A percentile compares a stretch with the other conserved stretches of the same genome.
phyloP scores from a whole-genome alignment of 2,113 vertebrate genomes.

The Cyprinodon tularosa region DNA sequence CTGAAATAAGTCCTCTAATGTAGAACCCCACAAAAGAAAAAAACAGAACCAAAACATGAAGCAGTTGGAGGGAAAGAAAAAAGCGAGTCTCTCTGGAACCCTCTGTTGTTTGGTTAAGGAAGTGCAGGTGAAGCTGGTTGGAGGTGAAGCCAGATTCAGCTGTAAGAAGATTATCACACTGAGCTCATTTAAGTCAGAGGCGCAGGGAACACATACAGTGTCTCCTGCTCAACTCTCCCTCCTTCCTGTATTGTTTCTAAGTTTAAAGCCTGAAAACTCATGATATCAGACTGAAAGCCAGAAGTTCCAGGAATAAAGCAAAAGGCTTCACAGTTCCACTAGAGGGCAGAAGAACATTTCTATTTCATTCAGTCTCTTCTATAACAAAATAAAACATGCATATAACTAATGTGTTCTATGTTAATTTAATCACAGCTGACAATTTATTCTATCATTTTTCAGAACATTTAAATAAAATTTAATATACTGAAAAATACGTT shows the following conservation, averaged over 20 bases:
- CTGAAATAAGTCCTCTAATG: background rate
- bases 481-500: no score
- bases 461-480: no score
- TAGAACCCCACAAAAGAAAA: background rate
- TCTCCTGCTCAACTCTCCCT: conserved; percentile 4
- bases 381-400: background rate
- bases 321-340: background rate
- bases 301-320: background rate
- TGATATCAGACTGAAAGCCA: background rate
- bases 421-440: no score
- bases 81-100: background rate
- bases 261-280: conserved; percentile 1
- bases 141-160: conserved; percentile 35
- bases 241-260: background rate
- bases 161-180: conserved; percentile 51
- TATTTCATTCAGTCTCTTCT: background rate
- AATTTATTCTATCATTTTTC: no score
- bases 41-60: background rate
- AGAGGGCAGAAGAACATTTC: background rate
- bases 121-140: conserved; percentile 26
- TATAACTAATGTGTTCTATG: background rate
- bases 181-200: conserved; percentile 42
- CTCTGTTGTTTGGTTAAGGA: conserved; percentile 9
- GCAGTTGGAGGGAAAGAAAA: background rate
- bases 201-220: background rate